phyloP scores from a whole-genome alignment of 2,797 vertebrate genomes.

The Cercopithecus hamlyni region DNA sequence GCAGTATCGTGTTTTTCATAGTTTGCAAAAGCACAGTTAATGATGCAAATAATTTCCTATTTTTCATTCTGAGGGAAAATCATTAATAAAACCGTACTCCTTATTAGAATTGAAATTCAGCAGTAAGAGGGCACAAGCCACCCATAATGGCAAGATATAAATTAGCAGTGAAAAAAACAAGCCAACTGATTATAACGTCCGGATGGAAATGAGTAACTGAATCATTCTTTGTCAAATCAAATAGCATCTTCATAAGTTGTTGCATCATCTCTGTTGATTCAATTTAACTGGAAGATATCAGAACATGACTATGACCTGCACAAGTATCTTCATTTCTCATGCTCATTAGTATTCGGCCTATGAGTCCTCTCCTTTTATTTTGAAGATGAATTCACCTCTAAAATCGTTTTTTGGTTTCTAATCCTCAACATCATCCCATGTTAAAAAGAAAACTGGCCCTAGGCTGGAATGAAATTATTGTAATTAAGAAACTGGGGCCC shows the following conservation, averaged over 20 bases:
- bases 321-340: slow-evolving; percentile 68
- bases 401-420: neutral
- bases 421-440: slow-evolving; percentile 9
- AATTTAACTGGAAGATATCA: slow-evolving; percentile 77
- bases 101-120: slow-evolving; percentile 62
- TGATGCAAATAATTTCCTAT: slow-evolving; percentile 76
- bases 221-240: slow-evolving; percentile 74
- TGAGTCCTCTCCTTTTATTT: slow-evolving; percentile 34
- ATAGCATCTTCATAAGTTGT: slow-evolving; percentile 76
- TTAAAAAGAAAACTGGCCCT: slow-evolving; percentile 57
- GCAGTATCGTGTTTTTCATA: slow-evolving; percentile 24
- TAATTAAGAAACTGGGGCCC: slow-evolving; percentile 71
- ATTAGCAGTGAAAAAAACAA: slow-evolving; percentile 67
- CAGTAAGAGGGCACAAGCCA: slow-evolving; percentile 59
- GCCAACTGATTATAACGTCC: slow-evolving; percentile 64
- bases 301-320: slow-evolving; percentile 68
- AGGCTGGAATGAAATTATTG: slow-evolving; percentile 61
- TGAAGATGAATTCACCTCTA: slow-evolving; percentile 47
- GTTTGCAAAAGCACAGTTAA: slow-evolving; percentile 74
- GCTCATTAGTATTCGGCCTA: slow-evolving; percentile 53
- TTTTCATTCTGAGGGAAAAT: slow-evolving; percentile 72
- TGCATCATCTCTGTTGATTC: slow-evolving; percentile 72
- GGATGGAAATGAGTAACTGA: slow-evolving; percentile 78
- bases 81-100: slow-evolving; percentile 71
- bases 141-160: slow-evolving; percentile 58